These are phyloP conservation scores for Zingel zingel DNA, from an alignment of 2,113 vertebrate genomes.

Conservation along the genomic window DNA sequence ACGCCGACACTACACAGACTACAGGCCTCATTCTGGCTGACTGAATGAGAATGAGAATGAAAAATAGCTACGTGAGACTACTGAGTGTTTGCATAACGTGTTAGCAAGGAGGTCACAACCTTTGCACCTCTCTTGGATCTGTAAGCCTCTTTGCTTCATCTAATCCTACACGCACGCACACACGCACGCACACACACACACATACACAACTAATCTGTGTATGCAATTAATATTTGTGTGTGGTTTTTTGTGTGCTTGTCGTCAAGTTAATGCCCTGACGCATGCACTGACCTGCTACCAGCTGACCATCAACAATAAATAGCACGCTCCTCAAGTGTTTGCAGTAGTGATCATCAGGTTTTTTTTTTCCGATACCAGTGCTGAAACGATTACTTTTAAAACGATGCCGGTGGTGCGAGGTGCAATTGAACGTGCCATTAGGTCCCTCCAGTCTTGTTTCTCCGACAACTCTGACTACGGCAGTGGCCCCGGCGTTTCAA, in stretches of 20 bases:
- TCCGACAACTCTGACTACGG: too few relatives aligned
- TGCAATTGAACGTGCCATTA: too few relatives aligned
- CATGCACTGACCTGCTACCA: neutral
- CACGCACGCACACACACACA: slow-evolving; percentile 25
- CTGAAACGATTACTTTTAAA: too few relatives aligned
- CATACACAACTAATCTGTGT: slow-evolving; percentile 26
- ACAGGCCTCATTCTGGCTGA: neutral
- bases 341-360: neutral
- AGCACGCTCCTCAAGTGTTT: neutral
- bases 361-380: too few relatives aligned
- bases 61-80: slow-evolving; percentile 13
- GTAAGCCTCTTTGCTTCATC: slow-evolving; percentile 68
- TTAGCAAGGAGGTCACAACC: slow-evolving; percentile 49
- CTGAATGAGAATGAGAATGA: too few relatives aligned
- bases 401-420: too few relatives aligned
- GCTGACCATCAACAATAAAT: neutral
- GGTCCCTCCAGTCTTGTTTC: too few relatives aligned
- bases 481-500: too few relatives aligned
- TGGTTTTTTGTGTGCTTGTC: slow-evolving; percentile 2
- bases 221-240: slow-evolving; percentile 30
- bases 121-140: slow-evolving; percentile 51
- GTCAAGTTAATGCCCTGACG: neutral
- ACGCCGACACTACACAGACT: neutral
- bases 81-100: slow-evolving; percentile 41
- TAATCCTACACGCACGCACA: slow-evolving; percentile 58